These are phyloP conservation scores for Anoura caudifer DNA, from an alignment of 2,113 vertebrate genomes.

Conservation along the genomic window DNA sequence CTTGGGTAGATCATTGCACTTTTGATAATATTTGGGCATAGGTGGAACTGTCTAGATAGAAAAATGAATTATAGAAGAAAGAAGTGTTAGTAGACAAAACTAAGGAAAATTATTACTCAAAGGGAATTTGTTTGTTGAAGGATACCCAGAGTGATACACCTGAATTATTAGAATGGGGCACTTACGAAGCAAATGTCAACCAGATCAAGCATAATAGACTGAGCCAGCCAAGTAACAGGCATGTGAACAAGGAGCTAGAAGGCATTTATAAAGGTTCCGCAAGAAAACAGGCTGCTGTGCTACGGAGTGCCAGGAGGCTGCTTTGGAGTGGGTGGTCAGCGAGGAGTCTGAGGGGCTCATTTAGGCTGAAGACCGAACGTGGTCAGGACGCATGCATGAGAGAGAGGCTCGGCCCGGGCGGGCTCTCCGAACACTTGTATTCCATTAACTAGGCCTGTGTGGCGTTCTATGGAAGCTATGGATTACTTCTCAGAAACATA, in stretches of 20 bases:
- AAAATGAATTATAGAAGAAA: neutral
- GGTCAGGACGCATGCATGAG: neutral
- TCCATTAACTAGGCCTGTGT: neutral
- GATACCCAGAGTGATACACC: neutral
- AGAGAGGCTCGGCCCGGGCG: neutral
- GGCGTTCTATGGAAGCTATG: neutral
- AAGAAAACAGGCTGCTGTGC: neutral
- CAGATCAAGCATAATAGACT: neutral
- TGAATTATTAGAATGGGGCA: neutral
- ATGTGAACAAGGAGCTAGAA: neutral
- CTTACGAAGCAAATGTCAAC: neutral
- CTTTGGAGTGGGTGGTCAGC: neutral
- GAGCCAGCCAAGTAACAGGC: neutral
- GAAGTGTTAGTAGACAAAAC: neutral
- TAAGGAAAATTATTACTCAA: neutral
- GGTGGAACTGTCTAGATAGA: neutral
- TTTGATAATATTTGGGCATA: neutral
- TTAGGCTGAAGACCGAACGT: neutral
- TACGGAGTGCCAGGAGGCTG: neutral
- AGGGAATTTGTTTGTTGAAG: neutral
- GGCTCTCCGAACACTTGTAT: neutral
- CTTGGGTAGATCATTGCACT: neutral
- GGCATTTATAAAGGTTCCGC: neutral
- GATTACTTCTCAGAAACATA: neutral
- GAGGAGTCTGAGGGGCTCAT: neutral